These are phyloP conservation scores for Neoaliturus tenellus DNA, from an alignment of 2,888 invertebrate genomes.

Conservation along the genomic window DNA sequence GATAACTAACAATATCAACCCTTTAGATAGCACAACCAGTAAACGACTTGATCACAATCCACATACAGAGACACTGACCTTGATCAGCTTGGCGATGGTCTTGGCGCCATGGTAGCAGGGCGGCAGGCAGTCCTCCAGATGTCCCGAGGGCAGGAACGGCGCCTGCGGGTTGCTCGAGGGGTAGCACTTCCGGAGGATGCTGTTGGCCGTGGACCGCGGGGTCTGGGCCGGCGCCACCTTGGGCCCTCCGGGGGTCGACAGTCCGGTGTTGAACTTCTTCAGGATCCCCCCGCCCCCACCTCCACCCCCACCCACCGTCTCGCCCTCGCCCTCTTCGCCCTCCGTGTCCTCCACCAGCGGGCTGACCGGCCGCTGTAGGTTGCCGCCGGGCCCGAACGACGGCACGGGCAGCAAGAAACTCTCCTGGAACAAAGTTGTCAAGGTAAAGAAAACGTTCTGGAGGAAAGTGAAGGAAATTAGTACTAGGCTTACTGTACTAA, in stretches of 20 bases:
- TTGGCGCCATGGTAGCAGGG: slow-evolving; percentile 76
- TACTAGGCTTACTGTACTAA: too few species aligned
- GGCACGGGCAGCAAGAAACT: slow-evolving; percentile 69
- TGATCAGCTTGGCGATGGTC: slow-evolving; percentile 77
- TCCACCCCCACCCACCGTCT: slow-evolving; percentile 45
- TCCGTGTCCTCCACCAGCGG: slow-evolving; percentile 68
- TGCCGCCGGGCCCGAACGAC: slow-evolving; percentile 66
- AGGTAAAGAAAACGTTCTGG: too few species aligned
- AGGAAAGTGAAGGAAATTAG: too few species aligned
- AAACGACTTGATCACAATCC: too few species aligned
- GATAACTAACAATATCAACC: too few species aligned
- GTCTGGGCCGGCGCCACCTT: slow-evolving; percentile 47
- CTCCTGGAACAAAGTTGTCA: slow-evolving; percentile 68
- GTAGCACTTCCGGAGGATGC: slow-evolving; percentile 71
- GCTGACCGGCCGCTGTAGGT: slow-evolving; percentile 67
- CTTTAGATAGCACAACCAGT: too few species aligned
- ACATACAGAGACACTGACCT: slow-evolving; percentile 71
- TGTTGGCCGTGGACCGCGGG: slow-evolving; percentile 63
- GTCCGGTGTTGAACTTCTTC: slow-evolving; percentile 46
- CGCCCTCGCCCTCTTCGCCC: slow-evolving; percentile 64
- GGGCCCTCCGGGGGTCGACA: slow-evolving; percentile 25
- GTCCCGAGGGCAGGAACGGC: slow-evolving; percentile 72
- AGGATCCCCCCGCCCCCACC: slow-evolving; percentile 45
- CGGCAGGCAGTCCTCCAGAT: slow-evolving; percentile 76
- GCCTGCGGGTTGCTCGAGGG: slow-evolving; percentile 71